These are phyloP conservation scores for Parnassius glacialis DNA, from an alignment of 2,888 invertebrate species.

Conservation along the genomic window DNA sequence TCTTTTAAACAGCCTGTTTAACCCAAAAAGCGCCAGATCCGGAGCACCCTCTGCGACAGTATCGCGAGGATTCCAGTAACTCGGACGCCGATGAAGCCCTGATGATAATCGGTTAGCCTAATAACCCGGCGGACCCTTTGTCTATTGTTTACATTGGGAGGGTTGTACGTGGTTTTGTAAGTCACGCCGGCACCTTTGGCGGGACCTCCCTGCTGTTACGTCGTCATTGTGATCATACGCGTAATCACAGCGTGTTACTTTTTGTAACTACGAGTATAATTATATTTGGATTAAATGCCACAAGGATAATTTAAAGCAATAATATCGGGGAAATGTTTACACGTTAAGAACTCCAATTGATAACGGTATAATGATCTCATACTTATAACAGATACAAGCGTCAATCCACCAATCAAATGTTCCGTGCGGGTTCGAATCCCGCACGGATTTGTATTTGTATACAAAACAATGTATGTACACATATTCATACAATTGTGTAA, in stretches of 20 bases:
- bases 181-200: slow-evolving; percentile 74
- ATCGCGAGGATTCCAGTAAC: slow-evolving; percentile 42
- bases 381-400: too few relatives aligned
- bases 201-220: slow-evolving; percentile 75
- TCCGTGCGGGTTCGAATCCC: too few relatives aligned
- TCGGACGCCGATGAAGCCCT: slow-evolving; percentile 34
- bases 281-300: too few relatives aligned
- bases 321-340: too few relatives aligned
- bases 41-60: slow-evolving; percentile 41
- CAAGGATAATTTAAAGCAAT: too few relatives aligned
- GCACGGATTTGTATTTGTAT: too few relatives aligned
- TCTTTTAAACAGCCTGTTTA: slow-evolving; percentile 35
- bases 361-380: too few relatives aligned
- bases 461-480: too few relatives aligned
- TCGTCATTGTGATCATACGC: slow-evolving; percentile 52
- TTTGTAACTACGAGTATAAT: not conserved
- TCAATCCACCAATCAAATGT: too few relatives aligned
- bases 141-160: slow-evolving; percentile 79
- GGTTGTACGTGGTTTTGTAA: slow-evolving; percentile 71
- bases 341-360: too few relatives aligned
- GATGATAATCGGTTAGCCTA: slow-evolving; percentile 66
- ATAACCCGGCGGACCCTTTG: slow-evolving; percentile 71
- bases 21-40: slow-evolving; percentile 52
- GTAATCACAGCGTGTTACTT: slow-evolving; percentile 49
- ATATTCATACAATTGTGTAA: too few relatives aligned